phyloP scores from a whole-genome alignment of 2,888 invertebrate species.

The Rhingia campestris region DNA sequence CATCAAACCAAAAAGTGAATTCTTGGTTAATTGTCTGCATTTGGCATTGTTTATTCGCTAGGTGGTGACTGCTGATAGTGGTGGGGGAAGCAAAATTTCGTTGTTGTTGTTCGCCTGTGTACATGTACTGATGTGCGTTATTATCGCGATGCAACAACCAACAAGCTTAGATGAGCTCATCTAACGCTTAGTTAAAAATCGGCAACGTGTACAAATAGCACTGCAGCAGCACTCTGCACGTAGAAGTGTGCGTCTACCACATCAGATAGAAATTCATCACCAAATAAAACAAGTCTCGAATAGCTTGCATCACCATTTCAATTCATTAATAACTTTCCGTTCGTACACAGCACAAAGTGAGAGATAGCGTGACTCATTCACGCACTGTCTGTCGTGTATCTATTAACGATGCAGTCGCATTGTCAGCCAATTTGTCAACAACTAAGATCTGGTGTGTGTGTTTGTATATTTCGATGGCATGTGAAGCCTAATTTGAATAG shows the following conservation, averaged over 20 bases:
- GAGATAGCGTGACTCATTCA: slow-evolving; percentile 63
- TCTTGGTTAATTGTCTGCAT: slow-evolving; percentile 45
- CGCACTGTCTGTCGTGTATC: slow-evolving; percentile 58
- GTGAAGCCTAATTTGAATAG: slow-evolving; percentile 39
- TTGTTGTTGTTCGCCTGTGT: slow-evolving; percentile 25
- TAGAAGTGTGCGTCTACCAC: neutral
- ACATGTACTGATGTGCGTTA: slow-evolving; percentile 25
- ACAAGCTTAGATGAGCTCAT: slow-evolving; percentile 53
- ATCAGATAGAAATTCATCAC: slow-evolving; percentile 42
- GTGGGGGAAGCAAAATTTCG: neutral
- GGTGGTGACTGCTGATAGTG: neutral
- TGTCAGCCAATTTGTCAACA: slow-evolving; percentile 67
- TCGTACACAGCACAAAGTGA: slow-evolving; percentile 38
- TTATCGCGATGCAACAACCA: slow-evolving; percentile 19
- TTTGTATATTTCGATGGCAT: slow-evolving; percentile 18
- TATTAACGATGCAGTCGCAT: slow-evolving; percentile 50
- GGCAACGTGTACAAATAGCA: slow-evolving; percentile 35
- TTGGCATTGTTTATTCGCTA: slow-evolving; percentile 40
- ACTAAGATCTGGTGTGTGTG: neutral
- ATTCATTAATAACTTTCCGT: slow-evolving; percentile 64
- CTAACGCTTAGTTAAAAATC: slow-evolving; percentile 40
- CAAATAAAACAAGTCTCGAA: slow-evolving; percentile 16
- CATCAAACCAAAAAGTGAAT: slow-evolving; percentile 5
- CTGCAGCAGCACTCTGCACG: slow-evolving; percentile 10
- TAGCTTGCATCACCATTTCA: slow-evolving; percentile 36